Conservation (phyloP, 92 coral and sea anemone species). For the Chrysogorgia sp. region DNA sequence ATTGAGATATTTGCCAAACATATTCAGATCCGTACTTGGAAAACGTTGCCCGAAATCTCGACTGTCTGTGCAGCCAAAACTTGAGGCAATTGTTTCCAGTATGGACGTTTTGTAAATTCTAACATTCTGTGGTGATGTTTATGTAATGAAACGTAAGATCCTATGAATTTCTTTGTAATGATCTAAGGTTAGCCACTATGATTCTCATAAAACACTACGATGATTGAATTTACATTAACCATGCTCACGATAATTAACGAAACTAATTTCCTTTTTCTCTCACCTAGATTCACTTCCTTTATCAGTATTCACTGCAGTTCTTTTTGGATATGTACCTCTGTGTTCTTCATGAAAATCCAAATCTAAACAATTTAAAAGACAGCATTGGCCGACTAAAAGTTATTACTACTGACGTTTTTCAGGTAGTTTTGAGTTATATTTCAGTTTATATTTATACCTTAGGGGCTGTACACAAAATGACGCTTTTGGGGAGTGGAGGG, state of each 20-base stretch:
- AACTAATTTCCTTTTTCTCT: not conserved
- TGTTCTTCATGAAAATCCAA: conserved; percentile 88
- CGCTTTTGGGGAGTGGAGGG: not conserved
- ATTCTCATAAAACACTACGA: not conserved
- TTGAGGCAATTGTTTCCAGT: too few species aligned
- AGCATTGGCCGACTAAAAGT: conserved; percentile 82
- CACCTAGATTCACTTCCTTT: conserved; percentile 85
- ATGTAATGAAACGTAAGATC: too few species aligned
- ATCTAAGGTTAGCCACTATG: too few species aligned
- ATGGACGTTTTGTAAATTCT: too few species aligned
- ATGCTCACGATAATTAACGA: not conserved
- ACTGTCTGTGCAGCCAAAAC: too few species aligned
- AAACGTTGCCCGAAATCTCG: too few species aligned
- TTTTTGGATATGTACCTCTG: conserved; percentile 96
- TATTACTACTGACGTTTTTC: conserved; percentile 84
- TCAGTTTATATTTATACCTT: not conserved
- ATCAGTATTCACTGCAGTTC: conserved; percentile 97
- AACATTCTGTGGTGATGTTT: too few species aligned
- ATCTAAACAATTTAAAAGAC: conserved; percentile 78
- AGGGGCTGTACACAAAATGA: not conserved
- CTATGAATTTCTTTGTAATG: too few species aligned
- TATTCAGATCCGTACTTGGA: too few species aligned
- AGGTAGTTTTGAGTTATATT: conserved; percentile 62
- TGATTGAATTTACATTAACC: not conserved
- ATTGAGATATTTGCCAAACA: too few species aligned